These are phyloP conservation scores for Noctuana brunneofusca DNA, from an alignment of 2,888 invertebrate genomes.

Conservation along the genomic window DNA sequence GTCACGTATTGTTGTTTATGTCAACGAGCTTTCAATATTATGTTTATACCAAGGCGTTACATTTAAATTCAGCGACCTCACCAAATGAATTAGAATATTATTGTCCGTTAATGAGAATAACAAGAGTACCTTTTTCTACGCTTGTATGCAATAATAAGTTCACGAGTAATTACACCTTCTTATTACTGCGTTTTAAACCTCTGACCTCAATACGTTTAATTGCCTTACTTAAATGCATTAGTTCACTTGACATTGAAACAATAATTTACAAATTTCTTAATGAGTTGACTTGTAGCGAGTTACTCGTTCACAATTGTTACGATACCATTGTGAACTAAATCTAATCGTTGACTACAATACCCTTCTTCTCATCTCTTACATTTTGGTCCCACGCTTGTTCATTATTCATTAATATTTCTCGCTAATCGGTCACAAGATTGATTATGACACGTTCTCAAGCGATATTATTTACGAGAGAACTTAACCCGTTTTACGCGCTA, in stretches of 20 bases:
- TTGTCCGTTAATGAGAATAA: constrained; percentile 26
- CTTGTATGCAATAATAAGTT: constrained; percentile 23
- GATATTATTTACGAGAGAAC: constrained; percentile 35
- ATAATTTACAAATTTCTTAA: constrained; percentile 45
- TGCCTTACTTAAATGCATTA: constrained; percentile 42
- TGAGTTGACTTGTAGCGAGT: constrained; percentile 40
- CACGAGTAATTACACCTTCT: constrained; percentile 29
- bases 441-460: constrained; percentile 42
- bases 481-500: constrained; percentile 26
- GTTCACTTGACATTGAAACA: constrained; percentile 44
- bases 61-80: constrained; percentile 21
- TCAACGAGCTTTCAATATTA: neutral
- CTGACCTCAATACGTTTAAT: constrained; percentile 41
- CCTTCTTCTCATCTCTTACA: constrained; percentile 35
- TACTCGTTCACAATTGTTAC: constrained; percentile 41
- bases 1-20: neutral
- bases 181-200: constrained; percentile 26
- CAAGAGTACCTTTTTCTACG: constrained; percentile 13
- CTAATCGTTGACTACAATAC: constrained; percentile 46
- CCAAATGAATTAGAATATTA: constrained; percentile 13
- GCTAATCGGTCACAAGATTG: constrained; percentile 46
- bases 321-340: constrained; percentile 43
- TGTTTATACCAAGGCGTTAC: neutral
- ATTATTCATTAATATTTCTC: constrained; percentile 46
- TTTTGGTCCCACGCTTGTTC: constrained; percentile 41